Evolutionary conservation across 1,140 invertebrate genomes (phyloP).

Genomic region (Chrysomallon squamiferum): DNA sequence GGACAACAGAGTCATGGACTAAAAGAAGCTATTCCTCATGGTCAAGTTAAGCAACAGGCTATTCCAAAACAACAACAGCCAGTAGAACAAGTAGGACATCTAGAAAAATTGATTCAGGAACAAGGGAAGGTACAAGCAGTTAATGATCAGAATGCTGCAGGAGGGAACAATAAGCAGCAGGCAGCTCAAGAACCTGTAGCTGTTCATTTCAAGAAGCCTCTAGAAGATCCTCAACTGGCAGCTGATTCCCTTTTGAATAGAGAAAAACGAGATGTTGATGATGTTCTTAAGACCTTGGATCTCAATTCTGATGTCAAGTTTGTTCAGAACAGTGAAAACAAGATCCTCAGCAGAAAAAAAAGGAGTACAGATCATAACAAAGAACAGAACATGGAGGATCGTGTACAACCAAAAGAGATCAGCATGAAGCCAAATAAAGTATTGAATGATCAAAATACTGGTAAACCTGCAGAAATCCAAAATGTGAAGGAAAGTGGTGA

Average conservation of each 20-base stretch:
- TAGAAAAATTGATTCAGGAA: background rate
- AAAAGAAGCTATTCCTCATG: too few species aligned
- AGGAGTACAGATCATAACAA: background rate
- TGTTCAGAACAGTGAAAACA: background rate
- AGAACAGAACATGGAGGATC: background rate
- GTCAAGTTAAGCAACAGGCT: too few species aligned
- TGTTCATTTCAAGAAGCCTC: background rate
- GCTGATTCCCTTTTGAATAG: background rate
- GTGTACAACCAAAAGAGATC: background rate
- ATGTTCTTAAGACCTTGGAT: background rate
- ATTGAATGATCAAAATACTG: too few species aligned
- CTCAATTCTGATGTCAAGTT: background rate
- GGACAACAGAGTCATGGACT: too few species aligned
- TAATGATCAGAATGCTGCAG: background rate
- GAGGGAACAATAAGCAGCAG: background rate
- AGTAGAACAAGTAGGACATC: background rate
- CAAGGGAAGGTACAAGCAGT: background rate
- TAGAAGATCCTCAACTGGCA: background rate
- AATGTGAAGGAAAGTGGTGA: too few species aligned
- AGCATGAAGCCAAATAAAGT: too few species aligned
- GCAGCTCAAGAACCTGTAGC: background rate
- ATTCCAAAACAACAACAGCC: background rate
- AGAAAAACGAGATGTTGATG: background rate
- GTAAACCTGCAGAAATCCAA: too few species aligned
- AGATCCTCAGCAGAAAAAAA: background rate